Evolutionary conservation across 2,797 vertebrate species (phyloP), one percentile per base, ranked within the genome.

Genomic region (Lagorchestes hirsutus): DNA sequence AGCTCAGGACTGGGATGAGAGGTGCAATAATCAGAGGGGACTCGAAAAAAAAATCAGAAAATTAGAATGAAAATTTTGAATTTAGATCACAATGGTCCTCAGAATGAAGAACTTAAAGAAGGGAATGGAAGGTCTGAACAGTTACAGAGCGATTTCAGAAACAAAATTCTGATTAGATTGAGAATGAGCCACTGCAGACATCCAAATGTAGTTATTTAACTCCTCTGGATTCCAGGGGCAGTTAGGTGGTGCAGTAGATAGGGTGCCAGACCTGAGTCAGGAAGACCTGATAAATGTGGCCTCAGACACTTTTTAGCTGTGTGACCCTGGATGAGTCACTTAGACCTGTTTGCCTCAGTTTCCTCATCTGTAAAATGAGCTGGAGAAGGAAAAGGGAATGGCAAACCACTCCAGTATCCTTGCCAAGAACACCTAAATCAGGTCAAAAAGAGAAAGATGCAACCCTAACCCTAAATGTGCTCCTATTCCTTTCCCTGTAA

Each of bases 11-110:
- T n/a, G 90, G 18, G 18, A 9, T 34, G 10, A 56, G 58, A 58
- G 55, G 12, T 54, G 62, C 90, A 50, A 5, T n/a, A 57, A 82
- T 40, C 34, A 24, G n/a, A 90, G 40, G 40, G n/a, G 8, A 40
- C 40, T 74, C 40, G 50, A 52, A 57, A 50, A 94, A 94, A 92
- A 54, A 94, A 82, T 93, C 90, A 57, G 67, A 67, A 22, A 46
- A 90, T 90, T 95, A 58, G 34, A 90, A 34, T 58, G n/a, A 92
- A 54, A 62, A 94, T 18, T 14, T 59, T 96, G 52, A 27, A 27
- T 55, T 9, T 91, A 28, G 50, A 57, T 92, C 55, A 87, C 92
- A 91, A 96, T 27, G 87, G 52, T 50, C 2, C 5, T 46, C 29
- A 54, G 57, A 16, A 92, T 54, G 92, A 94, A 94, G 22, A 27